A percentile compares a stretch with the other conserved stretches of the same genome.
Conservation (phyloP, 2,113 vertebrate species). For the Leptosomus discolor region DNA sequence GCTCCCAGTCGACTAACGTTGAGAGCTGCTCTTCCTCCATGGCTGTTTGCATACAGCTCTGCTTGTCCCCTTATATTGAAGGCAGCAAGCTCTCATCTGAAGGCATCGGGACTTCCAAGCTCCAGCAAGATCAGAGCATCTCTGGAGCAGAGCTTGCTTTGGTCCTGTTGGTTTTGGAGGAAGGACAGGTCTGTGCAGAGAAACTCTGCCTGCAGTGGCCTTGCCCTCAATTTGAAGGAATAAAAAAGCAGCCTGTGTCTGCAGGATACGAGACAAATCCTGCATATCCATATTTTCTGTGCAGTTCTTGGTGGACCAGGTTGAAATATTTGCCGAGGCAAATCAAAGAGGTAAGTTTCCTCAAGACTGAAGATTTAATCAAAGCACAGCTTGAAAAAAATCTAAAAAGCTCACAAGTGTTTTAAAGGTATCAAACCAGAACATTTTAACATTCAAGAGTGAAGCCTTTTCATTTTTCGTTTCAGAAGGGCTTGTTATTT, state of each 20-base stretch:
- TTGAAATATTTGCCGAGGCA: background rate
- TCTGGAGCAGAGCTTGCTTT: background rate
- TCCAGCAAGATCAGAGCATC: background rate
- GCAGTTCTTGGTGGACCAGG: background rate
- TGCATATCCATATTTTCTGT: background rate
- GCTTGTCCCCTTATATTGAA: background rate
- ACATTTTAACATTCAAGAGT: background rate
- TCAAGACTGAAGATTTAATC: background rate
- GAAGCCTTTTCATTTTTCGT: background rate
- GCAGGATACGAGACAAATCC: background rate
- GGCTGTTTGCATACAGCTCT: background rate
- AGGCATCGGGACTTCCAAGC: background rate
- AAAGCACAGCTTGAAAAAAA: background rate
- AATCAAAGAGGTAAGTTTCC: background rate
- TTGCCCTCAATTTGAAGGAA: background rate
- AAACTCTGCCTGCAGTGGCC: background rate
- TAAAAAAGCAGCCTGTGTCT: background rate
- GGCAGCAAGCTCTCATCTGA: background rate
- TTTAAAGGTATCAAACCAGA: background rate
- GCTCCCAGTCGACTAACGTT: fast-evolving
- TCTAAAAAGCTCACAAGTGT: background rate
- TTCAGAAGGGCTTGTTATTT: background rate
- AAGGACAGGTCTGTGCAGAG: background rate
- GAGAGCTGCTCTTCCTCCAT: background rate
- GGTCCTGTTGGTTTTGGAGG: background rate